Evolutionary conservation across 2,888 invertebrate species (phyloP), one percentile per base, ranked within the genome.

Genomic region (Galeopsomyia nigrocyanea): DNA sequence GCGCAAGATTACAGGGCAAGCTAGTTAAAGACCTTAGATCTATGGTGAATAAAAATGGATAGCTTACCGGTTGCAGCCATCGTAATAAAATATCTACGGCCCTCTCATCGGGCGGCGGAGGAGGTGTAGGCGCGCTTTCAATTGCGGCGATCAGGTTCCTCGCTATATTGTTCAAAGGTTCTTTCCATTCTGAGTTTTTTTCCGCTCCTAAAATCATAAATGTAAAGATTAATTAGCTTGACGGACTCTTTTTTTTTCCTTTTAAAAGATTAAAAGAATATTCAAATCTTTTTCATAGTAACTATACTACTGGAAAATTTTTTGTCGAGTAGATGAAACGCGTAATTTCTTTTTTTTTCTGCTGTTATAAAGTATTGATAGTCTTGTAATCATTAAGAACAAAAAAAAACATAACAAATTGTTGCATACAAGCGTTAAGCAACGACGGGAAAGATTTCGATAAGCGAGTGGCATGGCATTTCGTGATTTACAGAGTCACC

Each of bases 51-150:
- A 39, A 19, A 19, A 9, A 31, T 2, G 21, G 31, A 57, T 62
- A 47, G 74, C 81, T 83, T 77, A 86, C 86, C 65, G 87, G 90
- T 80, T 90, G 90, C 78, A 93, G 87, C 93, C 93, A 93, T 68
- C 91, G 88, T 70, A 92, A 84, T 76, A 93, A 90, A 75, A 91
- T 89, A 83, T 91, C 91, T 78, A 89, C 88, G 64, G 92, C 90
- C 79, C 90, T 89, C 81, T 90, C 89, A 84, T 92, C 93, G 0
- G 92, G 92, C 10, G 90, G 87, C 19, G 91, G 90, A 6, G 92
- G 92, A 61, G 90, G 90, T 58, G 90, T 89, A 49, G 91, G 88
- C 22, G 91, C 89, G 80, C 90, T 91, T 86, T 92, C 91, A 73
- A 93, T 89, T 2, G 91, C 90, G 21, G 89, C 88, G 58, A 91